These are phyloP conservation scores for Pachliopta kotzebuea DNA, from an alignment of 2,888 invertebrate species.

Conservation along the genomic window DNA sequence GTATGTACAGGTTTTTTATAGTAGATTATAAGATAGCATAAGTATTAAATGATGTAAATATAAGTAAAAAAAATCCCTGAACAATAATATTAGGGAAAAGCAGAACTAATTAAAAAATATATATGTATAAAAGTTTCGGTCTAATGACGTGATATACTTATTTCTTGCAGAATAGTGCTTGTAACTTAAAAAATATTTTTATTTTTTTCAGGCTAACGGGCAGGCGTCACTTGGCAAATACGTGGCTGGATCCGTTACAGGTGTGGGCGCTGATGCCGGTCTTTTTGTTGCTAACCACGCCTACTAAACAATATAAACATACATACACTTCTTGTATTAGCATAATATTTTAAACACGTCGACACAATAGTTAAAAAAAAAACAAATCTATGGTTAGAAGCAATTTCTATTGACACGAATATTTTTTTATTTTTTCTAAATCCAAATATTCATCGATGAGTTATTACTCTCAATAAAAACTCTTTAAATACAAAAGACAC, in stretches of 20 bases:
- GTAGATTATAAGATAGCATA: too few species aligned
- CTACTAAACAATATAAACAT: constrained; percentile 86
- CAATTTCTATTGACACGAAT: not conserved
- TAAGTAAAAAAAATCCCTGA: too few species aligned
- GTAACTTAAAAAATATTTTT: not conserved
- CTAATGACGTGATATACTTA: too few species aligned
- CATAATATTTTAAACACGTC: constrained; percentile 3
- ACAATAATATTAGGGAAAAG: too few species aligned
- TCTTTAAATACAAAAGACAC: constrained; percentile 8
- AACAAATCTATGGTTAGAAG: constrained; percentile 7
- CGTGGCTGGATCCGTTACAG: constrained; percentile 90
- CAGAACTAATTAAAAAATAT: too few species aligned
- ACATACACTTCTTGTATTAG: not conserved
- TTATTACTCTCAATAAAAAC: not conserved
- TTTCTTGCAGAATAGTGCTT: too few species aligned
- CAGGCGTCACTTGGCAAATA: constrained; percentile 95
- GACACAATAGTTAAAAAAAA: not conserved
- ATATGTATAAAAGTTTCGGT: too few species aligned
- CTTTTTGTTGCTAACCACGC: constrained; percentile 98
- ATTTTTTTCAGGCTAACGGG: constrained; percentile 89
- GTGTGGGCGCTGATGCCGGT: constrained; percentile 92
- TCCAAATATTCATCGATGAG: not conserved
- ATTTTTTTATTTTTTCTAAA: constrained; percentile 2
- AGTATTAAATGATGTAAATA: too few species aligned
- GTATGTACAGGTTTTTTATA: too few species aligned